These are phyloP conservation scores for Melitaea cinxia DNA, from an alignment of 1,140 invertebrate genomes.

Conservation along the genomic window DNA sequence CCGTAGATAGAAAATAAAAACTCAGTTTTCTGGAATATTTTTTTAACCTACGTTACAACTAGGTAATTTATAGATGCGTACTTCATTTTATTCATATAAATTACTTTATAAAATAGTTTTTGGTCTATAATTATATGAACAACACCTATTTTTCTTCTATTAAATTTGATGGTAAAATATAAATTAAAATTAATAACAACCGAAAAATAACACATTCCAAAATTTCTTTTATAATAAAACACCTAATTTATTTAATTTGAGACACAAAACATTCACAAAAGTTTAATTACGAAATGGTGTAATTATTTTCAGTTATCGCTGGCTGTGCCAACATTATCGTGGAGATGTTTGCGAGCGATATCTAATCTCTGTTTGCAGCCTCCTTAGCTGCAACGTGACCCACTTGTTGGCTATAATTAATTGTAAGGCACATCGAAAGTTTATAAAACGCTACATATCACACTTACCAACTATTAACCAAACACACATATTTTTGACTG, in stretches of 20 bases:
- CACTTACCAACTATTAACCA: not conserved
- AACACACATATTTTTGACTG: not conserved
- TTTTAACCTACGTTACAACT: no score
- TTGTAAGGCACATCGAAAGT: constrained; percentile 19
- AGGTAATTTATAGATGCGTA: no score
- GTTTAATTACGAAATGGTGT: constrained; percentile 42
- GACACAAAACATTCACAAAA: not conserved
- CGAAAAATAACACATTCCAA: no score
- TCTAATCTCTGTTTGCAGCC: constrained; percentile 71
- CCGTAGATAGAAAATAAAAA: no score
- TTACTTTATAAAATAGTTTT: no score
- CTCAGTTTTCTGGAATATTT: no score
- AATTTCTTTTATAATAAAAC: no score
- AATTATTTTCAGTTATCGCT: constrained; percentile 41
- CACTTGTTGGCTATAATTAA: constrained; percentile 44
- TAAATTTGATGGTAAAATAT: no score
- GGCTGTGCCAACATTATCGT: constrained; percentile 44
- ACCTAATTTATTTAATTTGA: not conserved
- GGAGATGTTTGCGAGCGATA: constrained; percentile 55
- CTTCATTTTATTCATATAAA: no score
- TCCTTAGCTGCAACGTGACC: constrained; percentile 60
- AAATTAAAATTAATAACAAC: no score
- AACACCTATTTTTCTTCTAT: no score
- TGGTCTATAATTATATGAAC: no score
- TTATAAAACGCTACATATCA: constrained; percentile 20